These are phyloP conservation scores for Didymodactylos carnosus DNA, from an alignment of 2,888 invertebrate species.

Conservation along the genomic window DNA sequence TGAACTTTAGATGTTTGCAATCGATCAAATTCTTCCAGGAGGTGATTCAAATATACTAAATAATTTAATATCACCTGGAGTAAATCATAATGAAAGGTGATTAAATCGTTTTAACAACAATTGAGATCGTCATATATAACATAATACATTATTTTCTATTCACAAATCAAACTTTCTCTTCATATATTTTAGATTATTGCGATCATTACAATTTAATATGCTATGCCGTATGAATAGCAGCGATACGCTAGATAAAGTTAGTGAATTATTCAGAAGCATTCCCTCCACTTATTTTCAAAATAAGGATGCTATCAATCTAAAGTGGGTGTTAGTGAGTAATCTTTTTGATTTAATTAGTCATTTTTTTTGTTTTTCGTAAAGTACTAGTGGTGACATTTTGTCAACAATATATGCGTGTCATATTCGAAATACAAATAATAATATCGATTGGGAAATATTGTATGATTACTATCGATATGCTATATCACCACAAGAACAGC, in stretches of 20 bases:
- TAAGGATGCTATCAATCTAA: background rate
- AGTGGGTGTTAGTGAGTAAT: background rate
- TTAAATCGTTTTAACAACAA: too few species aligned
- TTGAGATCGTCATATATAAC: too few species aligned
- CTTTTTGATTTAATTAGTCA: background rate
- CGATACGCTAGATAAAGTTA: background rate
- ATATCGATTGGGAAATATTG: conserved; percentile 1
- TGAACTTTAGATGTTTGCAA: background rate
- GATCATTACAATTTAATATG: background rate
- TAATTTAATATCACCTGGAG: background rate
- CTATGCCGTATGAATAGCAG: conserved; percentile 5
- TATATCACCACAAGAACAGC: conserved; percentile 10
- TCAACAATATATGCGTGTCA: conserved; percentile 2
- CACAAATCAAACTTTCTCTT: too few species aligned
- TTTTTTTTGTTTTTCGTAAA: background rate
- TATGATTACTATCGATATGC: conserved; percentile 3
- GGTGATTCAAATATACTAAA: background rate
- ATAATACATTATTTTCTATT: too few species aligned
- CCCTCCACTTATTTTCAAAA: conserved; percentile 2
- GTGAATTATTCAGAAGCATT: background rate
- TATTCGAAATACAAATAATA: conserved; percentile 3
- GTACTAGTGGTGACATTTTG: background rate
- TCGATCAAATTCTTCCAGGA: background rate
- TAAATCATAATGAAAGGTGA: too few species aligned
- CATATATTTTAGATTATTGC: background rate